phyloP scores from a whole-genome alignment of 2,797 vertebrate species.

The Urosaurus nigricauda region DNA sequence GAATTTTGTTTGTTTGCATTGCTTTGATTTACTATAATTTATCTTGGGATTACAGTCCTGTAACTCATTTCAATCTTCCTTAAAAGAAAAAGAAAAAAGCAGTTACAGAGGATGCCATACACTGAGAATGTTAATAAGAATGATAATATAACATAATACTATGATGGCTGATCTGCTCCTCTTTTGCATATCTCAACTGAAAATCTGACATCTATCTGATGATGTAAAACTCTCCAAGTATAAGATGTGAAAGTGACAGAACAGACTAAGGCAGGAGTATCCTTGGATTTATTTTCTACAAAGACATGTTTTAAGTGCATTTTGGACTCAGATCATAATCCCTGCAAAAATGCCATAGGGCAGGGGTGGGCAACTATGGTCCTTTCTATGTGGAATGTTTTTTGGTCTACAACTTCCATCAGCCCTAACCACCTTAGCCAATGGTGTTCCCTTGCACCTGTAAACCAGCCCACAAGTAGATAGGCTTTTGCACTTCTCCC shows the following conservation, averaged over 20 bases:
- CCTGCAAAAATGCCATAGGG: background rate
- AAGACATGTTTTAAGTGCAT: background rate
- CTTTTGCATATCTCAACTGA: background rate
- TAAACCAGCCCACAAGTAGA: background rate
- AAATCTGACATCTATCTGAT: background rate
- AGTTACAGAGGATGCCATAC: background rate
- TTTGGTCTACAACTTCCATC: background rate
- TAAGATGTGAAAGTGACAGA: background rate
- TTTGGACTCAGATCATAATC: background rate
- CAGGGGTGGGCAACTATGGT: background rate
- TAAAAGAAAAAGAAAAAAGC: background rate
- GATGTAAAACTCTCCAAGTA: background rate
- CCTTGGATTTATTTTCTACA: background rate
- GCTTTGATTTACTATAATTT: constrained; percentile 9
- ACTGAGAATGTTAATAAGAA: background rate
- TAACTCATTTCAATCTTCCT: constrained; percentile 15
- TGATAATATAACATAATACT: background rate
- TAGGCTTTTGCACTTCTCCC: background rate
- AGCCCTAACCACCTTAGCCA: background rate
- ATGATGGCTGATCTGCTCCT: background rate
- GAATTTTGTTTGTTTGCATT: background rate
- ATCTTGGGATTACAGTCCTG: constrained; percentile 12
- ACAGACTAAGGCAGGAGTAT: background rate
- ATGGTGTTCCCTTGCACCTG: background rate
- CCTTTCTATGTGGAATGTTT: background rate